Evolutionary conservation across 1,140 invertebrate species (phyloP).

Genomic region (Bombus consobrinus): DNA sequence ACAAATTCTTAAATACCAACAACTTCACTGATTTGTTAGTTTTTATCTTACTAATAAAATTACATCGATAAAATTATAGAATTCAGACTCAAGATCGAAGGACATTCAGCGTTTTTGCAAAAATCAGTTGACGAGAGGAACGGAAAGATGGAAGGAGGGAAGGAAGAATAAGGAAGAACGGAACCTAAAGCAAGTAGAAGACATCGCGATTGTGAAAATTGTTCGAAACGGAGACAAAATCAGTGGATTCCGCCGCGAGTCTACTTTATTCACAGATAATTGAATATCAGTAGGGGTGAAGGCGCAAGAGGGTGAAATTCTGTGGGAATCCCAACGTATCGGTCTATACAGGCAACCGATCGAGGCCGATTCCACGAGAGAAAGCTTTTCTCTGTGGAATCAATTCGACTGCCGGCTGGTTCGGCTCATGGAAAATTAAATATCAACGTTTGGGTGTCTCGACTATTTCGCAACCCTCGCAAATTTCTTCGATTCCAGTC

Average conservation of each 20-base stretch:
- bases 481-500: slow-evolving; percentile 31
- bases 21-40: too few species aligned
- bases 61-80: too few species aligned
- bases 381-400: slow-evolving; percentile 29
- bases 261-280: slow-evolving; percentile 49
- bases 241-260: not conserved
- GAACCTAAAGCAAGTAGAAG: too few species aligned
- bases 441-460: slow-evolving; percentile 27
- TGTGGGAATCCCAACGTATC: slow-evolving; percentile 43
- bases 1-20: too few species aligned
- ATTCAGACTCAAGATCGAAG: too few species aligned
- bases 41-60: too few species aligned
- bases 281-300: slow-evolving; percentile 39
- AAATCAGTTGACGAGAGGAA: too few species aligned
- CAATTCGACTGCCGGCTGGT: slow-evolving; percentile 40
- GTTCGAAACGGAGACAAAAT: not conserved
- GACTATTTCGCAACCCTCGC: not conserved
- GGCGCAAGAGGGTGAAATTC: slow-evolving; percentile 25
- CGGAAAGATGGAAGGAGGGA: not conserved
- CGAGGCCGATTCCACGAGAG: not conserved
- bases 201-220: not conserved
- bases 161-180: not conserved
- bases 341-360: too few species aligned
- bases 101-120: too few species aligned
- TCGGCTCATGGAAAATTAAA: slow-evolving; percentile 57